Evolutionary conservation across 2,797 vertebrate species (phyloP).

Genomic region (Pitangus sulphuratus): DNA sequence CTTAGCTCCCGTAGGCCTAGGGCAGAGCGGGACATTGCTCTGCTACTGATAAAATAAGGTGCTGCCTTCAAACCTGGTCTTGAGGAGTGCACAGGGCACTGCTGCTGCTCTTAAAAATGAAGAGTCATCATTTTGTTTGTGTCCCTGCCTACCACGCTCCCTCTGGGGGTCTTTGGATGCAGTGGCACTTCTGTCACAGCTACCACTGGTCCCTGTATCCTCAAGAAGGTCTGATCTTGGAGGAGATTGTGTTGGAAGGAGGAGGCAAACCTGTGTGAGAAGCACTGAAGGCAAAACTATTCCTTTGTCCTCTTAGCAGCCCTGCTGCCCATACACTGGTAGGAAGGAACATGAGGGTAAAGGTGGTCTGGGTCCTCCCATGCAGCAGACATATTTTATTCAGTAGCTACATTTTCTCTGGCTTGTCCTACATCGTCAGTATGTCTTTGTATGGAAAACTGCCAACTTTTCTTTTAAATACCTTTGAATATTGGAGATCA

Average conservation of each 20-base stretch:
- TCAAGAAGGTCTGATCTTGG: neutral
- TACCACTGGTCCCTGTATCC: fast-evolving
- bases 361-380: neutral
- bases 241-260: neutral
- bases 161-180: neutral
- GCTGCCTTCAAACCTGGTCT: neutral
- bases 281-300: neutral
- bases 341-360: neutral
- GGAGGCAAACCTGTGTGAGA: fast-evolving
- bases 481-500: neutral
- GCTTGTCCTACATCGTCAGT: neutral
- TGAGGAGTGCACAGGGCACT: neutral
- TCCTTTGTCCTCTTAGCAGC: neutral
- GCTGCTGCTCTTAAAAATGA: fast-evolving
- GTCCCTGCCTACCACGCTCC: neutral
- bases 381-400: neutral
- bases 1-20: fast-evolving
- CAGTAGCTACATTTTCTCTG: neutral
- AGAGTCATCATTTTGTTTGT: neutral
- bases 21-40: neutral
- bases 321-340: neutral
- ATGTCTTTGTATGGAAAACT: neutral
- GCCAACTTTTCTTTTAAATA: neutral
- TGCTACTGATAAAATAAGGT: neutral
- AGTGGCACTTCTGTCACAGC: neutral